Evolutionary conservation across 2,797 vertebrate species (phyloP).

Genomic region (Centropyge bicolor): DNA sequence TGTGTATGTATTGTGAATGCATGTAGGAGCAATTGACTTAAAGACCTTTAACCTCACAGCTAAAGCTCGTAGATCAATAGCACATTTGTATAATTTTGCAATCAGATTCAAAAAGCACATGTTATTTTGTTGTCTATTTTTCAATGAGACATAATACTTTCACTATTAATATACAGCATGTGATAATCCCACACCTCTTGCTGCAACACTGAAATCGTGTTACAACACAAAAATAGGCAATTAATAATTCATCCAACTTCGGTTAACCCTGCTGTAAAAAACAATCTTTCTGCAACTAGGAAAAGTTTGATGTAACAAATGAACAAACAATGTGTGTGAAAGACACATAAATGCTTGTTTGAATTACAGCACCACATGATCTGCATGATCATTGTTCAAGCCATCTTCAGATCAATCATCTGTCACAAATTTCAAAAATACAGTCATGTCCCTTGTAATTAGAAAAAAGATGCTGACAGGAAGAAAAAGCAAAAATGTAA

Average conservation of each 20-base stretch:
- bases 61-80: conserved; percentile 22
- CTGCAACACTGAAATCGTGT: background rate
- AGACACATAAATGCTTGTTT: background rate
- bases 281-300: background rate
- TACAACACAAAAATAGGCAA: background rate
- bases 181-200: background rate
- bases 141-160: background rate
- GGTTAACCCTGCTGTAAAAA: conserved; percentile 17
- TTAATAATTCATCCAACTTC: conserved; percentile 18
- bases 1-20: background rate
- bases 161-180: background rate
- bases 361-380: background rate
- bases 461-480: background rate
- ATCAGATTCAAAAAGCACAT: background rate
- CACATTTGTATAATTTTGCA: conserved; percentile 13
- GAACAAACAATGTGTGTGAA: conserved; percentile 1
- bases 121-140: background rate
- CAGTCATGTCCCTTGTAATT: background rate
- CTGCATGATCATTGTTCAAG: background rate
- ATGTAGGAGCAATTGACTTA: conserved; percentile 12
- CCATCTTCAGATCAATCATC: background rate
- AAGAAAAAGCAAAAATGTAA: background rate
- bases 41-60: conserved; percentile 12
- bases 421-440: background rate
- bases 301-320: conserved; percentile 7